Conservation (phyloP, 2,888 invertebrate genomes). For the Trissonchulus latispiculum region DNA sequence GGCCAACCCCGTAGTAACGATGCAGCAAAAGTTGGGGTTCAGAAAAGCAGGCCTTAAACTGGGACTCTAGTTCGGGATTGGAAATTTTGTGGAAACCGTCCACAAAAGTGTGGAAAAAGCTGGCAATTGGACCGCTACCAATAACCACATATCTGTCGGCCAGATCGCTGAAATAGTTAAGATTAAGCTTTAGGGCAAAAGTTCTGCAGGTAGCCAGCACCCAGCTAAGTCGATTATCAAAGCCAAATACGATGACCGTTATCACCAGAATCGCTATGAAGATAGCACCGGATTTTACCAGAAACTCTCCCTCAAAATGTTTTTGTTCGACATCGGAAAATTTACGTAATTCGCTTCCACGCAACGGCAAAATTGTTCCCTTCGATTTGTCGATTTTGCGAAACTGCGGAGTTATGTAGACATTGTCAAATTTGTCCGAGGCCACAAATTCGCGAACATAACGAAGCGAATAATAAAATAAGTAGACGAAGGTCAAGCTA, state of each 20-base stretch:
- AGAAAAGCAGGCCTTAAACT: not conserved
- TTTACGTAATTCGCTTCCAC: not conserved
- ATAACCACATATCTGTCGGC: not conserved
- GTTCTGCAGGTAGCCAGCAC: not conserved
- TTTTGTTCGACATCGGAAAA: not conserved
- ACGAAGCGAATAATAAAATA: not conserved
- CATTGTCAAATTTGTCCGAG: constrained; percentile 7
- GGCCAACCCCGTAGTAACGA: not conserved
- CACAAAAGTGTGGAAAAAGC: not conserved
- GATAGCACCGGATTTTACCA: too few species aligned
- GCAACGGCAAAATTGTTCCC: not conserved
- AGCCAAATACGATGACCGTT: not conserved
- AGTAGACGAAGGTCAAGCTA: not conserved
- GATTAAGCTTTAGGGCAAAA: not conserved
- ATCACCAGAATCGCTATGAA: not conserved
- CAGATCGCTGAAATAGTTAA: not conserved
- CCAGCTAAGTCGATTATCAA: constrained; percentile 3
- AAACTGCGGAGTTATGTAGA: not conserved
- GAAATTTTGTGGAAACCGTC: constrained; percentile 1
- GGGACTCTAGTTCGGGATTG: not conserved
- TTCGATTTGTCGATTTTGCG: not conserved
- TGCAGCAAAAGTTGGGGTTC: not conserved
- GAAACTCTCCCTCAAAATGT: not conserved
- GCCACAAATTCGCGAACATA: not conserved
- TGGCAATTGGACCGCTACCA: not conserved